Base-by-base conservation (phyloP, 2,797 vertebrate species). In the Pristis pectinata region DNA sequence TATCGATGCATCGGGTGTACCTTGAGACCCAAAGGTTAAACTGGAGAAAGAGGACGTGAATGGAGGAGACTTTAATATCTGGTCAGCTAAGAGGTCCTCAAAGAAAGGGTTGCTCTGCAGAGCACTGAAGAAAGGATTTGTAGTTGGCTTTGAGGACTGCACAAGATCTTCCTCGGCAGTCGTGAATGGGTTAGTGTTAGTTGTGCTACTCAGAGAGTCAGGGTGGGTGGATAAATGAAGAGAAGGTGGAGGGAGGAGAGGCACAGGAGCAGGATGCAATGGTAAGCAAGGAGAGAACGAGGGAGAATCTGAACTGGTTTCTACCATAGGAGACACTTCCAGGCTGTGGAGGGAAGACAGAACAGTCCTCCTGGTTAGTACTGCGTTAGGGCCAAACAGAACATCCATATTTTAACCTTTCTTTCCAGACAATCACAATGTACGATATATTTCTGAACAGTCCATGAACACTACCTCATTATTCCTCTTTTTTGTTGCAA, bases 321-420 rank as follows among this genome's bases (percentile, higher is more conserved):
- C 98, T 98, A 98, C 97, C 97, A 97, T 97, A 97, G 97, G 97
- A 97, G 97, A 98, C 97, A 98, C 97, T 98, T 98, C 97, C 97
- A 97, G 97, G 98, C 98, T 99, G 98, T 98, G 98, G 98, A 98
- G 98, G 97, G 97, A 98, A 98, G 97, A 97, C 97, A 99, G 98
- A 98, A 98, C 95, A 97, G 95, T 97, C 97, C 98, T 97, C 96
- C 96, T 95, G 96, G 97, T 98, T 98, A 98, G 97, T 97, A 96
- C 96, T 93, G 97, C 95, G 96, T 95, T 95, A 95, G 59, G 17
- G 95, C 70, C 44, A 56, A 76, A 76, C 17, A 94, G 7, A 76
- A 76, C 70, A 53, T 41, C 30, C 30, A 61, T 22, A 91, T 41
- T 56, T 56, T 37, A 56, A 53, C 24, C 49, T 56, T 30, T 85